Evolutionary conservation across 2,797 vertebrate species (phyloP), one percentile per base, ranked within the genome.

Genomic region (Notolepis coatsorum): DNA sequence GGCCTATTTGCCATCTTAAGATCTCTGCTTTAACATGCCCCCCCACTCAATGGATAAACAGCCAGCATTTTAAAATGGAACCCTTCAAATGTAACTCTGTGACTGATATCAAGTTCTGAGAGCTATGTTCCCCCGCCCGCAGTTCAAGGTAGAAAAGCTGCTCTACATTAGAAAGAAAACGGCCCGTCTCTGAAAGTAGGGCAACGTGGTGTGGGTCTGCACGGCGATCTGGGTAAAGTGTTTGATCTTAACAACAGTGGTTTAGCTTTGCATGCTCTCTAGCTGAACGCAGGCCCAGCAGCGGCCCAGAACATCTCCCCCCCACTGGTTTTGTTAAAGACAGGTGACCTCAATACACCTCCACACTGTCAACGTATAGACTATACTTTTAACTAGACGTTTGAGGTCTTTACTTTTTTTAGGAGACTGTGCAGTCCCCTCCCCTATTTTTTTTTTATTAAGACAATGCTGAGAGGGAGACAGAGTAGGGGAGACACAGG

Each of bases 161-260:
- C 10, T 66, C 37, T 24, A 28, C 33, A 1, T 6, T 45, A 73
- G 56, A 49, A 65, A 31, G 28, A 18, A 5, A 35, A 59, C 48
- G 47, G 10, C 60, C 12, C 42, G 13, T 66, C 57, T 63, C 46
- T 71, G 63, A 88, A 90, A 86, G 75, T 87, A 84, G 88, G 86
- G 45, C 87, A 88, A 56, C 2, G 15, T 65, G 35, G 48, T 56
- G 55, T 33, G 68, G 70, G 68, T 60, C 54, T 79, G 68, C 47
- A 47, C 68, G 59, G 68, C 28, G 42, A 47, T 63, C 65, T 80
- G 64, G 76, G 62, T 41, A 24, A 53, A n/a, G 66, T 68, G 85
- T 58, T 85, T 88, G 86, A 86, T 88, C 75, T 41, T 63, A 71
- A 79, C 63, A 68, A 68, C n/a, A 8, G 65, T 71, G 76, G 57